Evolutionary conservation across 2,797 vertebrate genomes (phyloP).

Genomic region (Falco biarmicus): DNA sequence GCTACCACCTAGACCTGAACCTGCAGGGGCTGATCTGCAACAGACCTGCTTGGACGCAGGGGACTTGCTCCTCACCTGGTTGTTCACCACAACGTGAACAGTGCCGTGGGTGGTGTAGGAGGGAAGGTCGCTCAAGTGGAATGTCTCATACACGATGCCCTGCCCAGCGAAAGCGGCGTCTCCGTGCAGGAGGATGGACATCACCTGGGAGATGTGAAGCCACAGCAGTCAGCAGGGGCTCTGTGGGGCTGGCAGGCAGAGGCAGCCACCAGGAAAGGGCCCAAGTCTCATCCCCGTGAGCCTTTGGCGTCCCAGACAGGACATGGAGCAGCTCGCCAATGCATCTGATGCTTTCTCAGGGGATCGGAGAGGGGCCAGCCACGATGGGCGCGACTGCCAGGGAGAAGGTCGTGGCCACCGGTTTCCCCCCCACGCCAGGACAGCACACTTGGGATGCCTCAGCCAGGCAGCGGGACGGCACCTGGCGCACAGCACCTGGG

Average conservation of each 20-base stretch:
- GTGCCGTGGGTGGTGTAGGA: conserved; percentile 95
- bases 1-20: not conserved
- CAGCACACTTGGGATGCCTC: not conserved
- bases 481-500: accelerated
- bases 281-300: not conserved
- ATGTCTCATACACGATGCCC: conserved; percentile 95
- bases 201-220: conserved; percentile 80
- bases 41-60: too few species aligned
- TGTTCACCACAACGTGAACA: conserved; percentile 94
- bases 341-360: not conserved
- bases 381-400: accelerated
- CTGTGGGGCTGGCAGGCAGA: accelerated
- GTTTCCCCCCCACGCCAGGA: accelerated
- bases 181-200: conserved; percentile 93
- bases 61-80: conserved; percentile 85
- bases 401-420: not conserved
- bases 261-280: not conserved
- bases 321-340: not conserved
- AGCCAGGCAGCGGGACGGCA: accelerated
- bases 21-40: not conserved
- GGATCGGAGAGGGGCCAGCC: not conserved
- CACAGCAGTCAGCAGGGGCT: not conserved
- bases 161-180: conserved; percentile 95
- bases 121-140: conserved; percentile 93
- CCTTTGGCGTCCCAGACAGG: not conserved